Conservation (phyloP, 53 echinoderm and acorn worm genomes). For the Glandiceps talaboti region DNA sequence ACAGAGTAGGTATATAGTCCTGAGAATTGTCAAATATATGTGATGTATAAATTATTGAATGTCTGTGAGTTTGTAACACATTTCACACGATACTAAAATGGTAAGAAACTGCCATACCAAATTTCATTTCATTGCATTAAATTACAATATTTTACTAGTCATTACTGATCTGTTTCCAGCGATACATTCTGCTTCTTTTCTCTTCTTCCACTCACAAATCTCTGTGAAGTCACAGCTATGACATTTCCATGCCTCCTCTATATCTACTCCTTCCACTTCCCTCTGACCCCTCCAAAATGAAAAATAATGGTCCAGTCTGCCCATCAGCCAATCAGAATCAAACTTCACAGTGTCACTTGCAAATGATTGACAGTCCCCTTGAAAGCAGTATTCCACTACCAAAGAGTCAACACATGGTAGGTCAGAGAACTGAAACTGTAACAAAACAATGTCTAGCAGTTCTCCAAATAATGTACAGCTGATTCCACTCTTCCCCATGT, state of each 20-base stretch:
- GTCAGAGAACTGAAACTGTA: slow-evolving; percentile 48
- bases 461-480: slow-evolving; percentile 29
- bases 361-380: slow-evolving; percentile 27
- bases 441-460: slow-evolving; percentile 28
- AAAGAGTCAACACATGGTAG: slow-evolving; percentile 51
- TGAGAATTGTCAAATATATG: too few species aligned
- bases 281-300: slow-evolving; percentile 63
- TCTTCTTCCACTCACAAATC: slow-evolving; percentile 60
- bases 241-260: slow-evolving; percentile 97
- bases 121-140: too few species aligned
- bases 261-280: slow-evolving; percentile 59
- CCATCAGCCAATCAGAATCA: slow-evolving; percentile 60
- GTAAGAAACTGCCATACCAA: too few species aligned
- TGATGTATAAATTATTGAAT: too few species aligned
- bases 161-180: not conserved
- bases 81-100: too few species aligned
- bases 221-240: slow-evolving; percentile 51
- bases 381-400: slow-evolving; percentile 52
- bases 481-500: slow-evolving; percentile 16
- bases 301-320: slow-evolving; percentile 37
- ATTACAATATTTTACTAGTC: too few species aligned
- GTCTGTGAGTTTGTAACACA: too few species aligned
- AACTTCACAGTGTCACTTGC: slow-evolving; percentile 39
- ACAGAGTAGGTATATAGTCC: too few species aligned
- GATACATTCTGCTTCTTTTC: slow-evolving; percentile 40